A percentile compares a stretch with the other conserved stretches of the same genome.
Evolutionary conservation across 2,797 vertebrate genomes (phyloP).

Genomic region (Cheracebus regulus): DNA sequence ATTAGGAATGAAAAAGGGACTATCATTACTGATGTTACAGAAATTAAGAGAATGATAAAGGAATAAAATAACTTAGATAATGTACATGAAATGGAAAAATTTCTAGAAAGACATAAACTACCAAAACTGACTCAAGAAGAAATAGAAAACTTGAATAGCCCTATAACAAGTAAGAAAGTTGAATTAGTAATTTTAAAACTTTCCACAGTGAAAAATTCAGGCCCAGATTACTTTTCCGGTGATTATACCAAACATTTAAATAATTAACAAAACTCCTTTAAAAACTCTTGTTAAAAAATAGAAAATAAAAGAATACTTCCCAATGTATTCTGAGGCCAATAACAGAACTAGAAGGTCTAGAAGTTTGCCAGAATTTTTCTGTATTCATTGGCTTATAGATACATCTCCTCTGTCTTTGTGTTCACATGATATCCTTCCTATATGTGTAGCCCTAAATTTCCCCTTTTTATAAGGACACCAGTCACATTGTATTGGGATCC

Average conservation of each 20-base stretch:
- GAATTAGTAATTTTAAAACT: constrained; percentile 28
- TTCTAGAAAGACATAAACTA: background rate
- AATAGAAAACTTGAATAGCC: background rate
- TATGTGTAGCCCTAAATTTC: background rate
- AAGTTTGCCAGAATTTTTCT: background rate
- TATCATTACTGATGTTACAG: background rate
- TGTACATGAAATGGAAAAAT: background rate
- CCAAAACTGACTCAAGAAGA: background rate
- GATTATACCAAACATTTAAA: constrained; percentile 12
- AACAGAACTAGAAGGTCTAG: background rate
- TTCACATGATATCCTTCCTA: background rate
- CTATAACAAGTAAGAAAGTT: background rate
- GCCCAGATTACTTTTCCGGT: background rate
- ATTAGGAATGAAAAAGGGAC: background rate
- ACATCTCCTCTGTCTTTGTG: background rate
- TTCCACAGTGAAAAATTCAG: background rate
- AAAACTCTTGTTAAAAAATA: background rate
- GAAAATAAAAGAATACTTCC: background rate
- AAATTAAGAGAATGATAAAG: constrained; percentile 7
- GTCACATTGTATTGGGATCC: background rate
- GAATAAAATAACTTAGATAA: background rate
- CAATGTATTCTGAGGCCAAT: background rate
- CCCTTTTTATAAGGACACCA: background rate
- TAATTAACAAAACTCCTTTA: background rate
- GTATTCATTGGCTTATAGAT: background rate